Percentiles rank a stretch among this genome's conserved stretches.
Conservation (phyloP, 2,797 vertebrate species). For the Alca torda region DNA sequence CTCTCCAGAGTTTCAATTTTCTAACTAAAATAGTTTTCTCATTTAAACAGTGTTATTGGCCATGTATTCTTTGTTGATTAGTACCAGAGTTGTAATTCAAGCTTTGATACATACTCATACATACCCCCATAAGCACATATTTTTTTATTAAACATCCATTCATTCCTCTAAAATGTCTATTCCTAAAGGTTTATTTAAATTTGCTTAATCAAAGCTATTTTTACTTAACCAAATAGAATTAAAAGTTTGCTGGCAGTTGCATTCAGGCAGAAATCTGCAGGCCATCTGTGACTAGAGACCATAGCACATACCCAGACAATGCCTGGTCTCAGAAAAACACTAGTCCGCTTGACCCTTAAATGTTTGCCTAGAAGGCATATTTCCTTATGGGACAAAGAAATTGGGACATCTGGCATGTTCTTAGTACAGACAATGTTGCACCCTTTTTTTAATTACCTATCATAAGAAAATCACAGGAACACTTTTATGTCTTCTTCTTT, state of each 20-base stretch:
- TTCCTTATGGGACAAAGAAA: not conserved
- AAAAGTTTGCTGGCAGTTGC: not conserved
- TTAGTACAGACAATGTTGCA: not conserved
- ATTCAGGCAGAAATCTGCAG: slow-evolving; percentile 21
- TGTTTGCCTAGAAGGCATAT: not conserved
- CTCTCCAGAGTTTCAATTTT: not conserved
- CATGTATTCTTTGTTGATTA: not conserved
- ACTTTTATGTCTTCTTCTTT: not conserved
- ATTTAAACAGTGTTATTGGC: not conserved
- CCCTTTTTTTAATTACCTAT: not conserved
- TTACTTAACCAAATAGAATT: not conserved
- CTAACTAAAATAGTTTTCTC: not conserved
- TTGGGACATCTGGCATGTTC: not conserved
- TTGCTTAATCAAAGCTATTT: slow-evolving; percentile 16
- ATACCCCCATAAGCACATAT: fast-evolving
- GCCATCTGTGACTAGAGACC: slow-evolving; percentile 26
- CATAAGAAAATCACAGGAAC: not conserved
- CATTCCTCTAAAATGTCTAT: not conserved
- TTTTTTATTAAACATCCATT: not conserved
- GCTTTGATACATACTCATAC: fast-evolving
- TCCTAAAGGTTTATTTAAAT: not conserved
- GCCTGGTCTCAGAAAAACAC: not conserved
- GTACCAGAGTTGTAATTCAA: not conserved
- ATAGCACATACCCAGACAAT: not conserved
- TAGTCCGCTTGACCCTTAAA: not conserved